Conservation (phyloP, 2,113 vertebrate genomes). For the Rana temporaria region DNA sequence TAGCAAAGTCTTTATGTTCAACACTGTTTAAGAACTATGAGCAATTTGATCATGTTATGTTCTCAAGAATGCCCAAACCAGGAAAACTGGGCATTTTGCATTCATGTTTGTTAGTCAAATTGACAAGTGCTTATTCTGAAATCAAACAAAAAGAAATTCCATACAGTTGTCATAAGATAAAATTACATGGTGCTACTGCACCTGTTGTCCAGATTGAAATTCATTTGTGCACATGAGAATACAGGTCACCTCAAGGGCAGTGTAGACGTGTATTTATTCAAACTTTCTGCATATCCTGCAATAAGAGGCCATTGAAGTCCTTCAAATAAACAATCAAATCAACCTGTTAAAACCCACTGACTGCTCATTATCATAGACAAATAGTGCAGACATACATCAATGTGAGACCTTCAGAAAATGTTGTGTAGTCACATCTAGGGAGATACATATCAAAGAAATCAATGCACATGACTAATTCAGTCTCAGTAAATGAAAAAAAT, state of each 20-base stretch:
- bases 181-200: conserved; percentile 6
- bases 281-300: conserved; percentile 5
- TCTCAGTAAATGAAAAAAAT: neutral
- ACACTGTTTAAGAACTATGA: too few species aligned
- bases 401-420: conserved; percentile 16
- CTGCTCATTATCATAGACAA: conserved; percentile 29
- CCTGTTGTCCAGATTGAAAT: conserved; percentile 26
- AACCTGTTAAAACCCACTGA: neutral
- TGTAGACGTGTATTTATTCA: conserved; percentile 13
- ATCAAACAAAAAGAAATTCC: neutral
- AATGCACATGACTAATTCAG: conserved; percentile 6
- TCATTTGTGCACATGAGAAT: neutral
- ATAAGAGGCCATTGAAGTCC: conserved; percentile 9
- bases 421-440: conserved; percentile 1
- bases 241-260: conserved; percentile 19
- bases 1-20: too few species aligned
- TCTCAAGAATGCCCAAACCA: neutral
- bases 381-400: neutral
- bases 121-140: neutral
- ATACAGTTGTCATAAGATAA: conserved; percentile 19
- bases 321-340: conserved; percentile 12
- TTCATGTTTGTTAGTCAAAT: conserved; percentile 5
- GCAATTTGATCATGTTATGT: neutral
- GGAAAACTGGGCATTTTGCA: neutral
- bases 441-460: conserved; percentile 4